Evolutionary conservation across 2,797 vertebrate species (phyloP).

Genomic region (Pteronotus mesoamericanus): DNA sequence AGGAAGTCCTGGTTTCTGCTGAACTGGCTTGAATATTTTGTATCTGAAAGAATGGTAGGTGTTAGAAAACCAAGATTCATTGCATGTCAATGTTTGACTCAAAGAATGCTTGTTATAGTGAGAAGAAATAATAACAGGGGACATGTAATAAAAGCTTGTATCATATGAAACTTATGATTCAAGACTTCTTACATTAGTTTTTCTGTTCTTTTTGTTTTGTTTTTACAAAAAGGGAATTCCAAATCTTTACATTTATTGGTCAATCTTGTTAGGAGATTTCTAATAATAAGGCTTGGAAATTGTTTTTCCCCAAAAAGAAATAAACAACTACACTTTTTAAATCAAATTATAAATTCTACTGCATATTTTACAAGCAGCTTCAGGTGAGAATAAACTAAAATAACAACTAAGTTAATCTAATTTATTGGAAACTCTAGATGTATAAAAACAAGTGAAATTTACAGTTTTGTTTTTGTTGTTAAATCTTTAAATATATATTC

Average conservation of each 20-base stretch:
- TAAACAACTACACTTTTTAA: constrained; percentile 49
- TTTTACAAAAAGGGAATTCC: neutral
- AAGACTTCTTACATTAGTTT: neutral
- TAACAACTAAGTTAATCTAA: constrained; percentile 29
- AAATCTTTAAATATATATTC: neutral
- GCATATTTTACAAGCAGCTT: constrained; percentile 5
- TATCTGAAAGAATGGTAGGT: neutral
- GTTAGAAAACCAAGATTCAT: neutral
- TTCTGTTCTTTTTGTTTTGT: neutral
- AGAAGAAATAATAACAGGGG: neutral
- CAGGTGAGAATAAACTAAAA: constrained; percentile 56
- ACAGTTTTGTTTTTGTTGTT: neutral
- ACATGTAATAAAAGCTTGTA: neutral
- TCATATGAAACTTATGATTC: neutral
- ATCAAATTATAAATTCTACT: constrained; percentile 33
- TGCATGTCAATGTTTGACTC: neutral
- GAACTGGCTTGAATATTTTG: neutral
- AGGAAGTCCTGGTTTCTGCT: neutral
- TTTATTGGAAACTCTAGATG: constrained; percentile 32
- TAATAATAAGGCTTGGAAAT: neutral
- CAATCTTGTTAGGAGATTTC: neutral
- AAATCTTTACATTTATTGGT: neutral
- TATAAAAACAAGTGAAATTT: constrained; percentile 13
- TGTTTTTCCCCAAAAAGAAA: neutral
- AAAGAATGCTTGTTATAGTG: neutral